Evolutionary conservation across 2,888 invertebrate genomes (phyloP).

Genomic region (Odontocolon sp.): DNA sequence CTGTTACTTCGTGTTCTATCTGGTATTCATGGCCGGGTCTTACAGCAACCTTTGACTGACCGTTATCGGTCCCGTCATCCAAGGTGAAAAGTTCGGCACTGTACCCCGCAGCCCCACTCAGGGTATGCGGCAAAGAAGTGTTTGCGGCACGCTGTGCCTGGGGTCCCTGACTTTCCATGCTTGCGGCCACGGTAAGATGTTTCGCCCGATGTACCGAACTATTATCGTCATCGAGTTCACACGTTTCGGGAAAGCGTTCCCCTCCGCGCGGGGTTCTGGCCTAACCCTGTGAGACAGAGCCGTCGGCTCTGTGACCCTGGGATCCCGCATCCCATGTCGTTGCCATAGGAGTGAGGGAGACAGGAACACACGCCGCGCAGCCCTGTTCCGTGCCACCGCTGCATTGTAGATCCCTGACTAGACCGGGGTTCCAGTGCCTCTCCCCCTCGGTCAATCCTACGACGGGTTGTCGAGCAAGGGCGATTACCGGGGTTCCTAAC

Average conservation of each 20-base stretch:
- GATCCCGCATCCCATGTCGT: too few species aligned
- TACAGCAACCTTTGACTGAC: background rate
- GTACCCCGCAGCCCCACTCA: background rate
- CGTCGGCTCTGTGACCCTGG: too few species aligned
- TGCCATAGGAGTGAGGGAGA: too few species aligned
- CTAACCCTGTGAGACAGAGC: too few species aligned
- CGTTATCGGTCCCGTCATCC: background rate
- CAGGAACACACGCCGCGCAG: too few species aligned
- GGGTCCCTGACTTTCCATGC: background rate
- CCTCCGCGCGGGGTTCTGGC: background rate
- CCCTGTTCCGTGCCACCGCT: too few species aligned
- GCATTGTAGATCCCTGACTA: background rate
- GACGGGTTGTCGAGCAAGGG: background rate
- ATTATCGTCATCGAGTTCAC: background rate
- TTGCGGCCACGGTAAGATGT: background rate
- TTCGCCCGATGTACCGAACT: background rate
- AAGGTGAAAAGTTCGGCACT: background rate
- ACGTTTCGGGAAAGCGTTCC: background rate
- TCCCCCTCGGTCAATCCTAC: slow-evolving; percentile 6
- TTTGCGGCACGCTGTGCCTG: too few species aligned
- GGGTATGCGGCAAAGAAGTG: background rate
- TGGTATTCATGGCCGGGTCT: background rate
- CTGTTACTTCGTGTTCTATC: too few species aligned
- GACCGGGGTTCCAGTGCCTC: background rate
- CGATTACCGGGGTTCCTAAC: slow-evolving; percentile 8